Evolutionary conservation across 2,888 invertebrate genomes (phyloP), one percentile per base, ranked within the genome.

Genomic region (Falcaria lacertinaria): DNA sequence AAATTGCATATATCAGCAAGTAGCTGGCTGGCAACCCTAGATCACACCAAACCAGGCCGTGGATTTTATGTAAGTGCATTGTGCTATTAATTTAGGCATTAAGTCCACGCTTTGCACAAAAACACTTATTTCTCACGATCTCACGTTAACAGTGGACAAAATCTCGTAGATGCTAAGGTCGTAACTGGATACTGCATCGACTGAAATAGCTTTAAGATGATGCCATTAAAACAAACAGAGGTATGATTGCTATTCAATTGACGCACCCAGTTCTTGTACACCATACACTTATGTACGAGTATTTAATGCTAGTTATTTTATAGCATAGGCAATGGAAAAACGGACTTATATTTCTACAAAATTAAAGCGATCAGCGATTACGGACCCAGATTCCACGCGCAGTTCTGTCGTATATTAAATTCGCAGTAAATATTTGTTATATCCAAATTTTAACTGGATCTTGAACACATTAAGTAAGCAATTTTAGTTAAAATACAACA

Each of bases 151-250:
- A 37, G 37, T 22, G 22, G 37, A 37, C 37, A 37, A 37, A 37
- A 25, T 11, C 28, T 28, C 15, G n/a, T 37, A 19, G 22, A 11
- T 28, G 15, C 16, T 44, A 44, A 44, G 44, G 44, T 44, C 41
- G 37, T 14, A 15, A 7, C 22, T 36, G 16, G 4, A 22, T 34
- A 34, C 14, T 13, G 14, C 64, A 68, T 65, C 65, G 69, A 67
- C 65, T 41, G 60, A 71, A 72, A 74, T 72, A 73, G 57, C 59
- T 47, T 53, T 54, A 44, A 52, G 60, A 54, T 71, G 64, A 69
- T 67, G 67, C 57, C 59, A 68, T 60, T 62, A 52, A 52, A 55
- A 60, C 53, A 64, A 60, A 36, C 46, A 15, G 14, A 37, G 22
- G 25, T 37, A 37, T 15, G 22, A 15, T 37, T 22, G 14, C 37